Base-by-base conservation (phyloP, 2,888 invertebrate species). In the Podotricha telesiphe region DNA sequence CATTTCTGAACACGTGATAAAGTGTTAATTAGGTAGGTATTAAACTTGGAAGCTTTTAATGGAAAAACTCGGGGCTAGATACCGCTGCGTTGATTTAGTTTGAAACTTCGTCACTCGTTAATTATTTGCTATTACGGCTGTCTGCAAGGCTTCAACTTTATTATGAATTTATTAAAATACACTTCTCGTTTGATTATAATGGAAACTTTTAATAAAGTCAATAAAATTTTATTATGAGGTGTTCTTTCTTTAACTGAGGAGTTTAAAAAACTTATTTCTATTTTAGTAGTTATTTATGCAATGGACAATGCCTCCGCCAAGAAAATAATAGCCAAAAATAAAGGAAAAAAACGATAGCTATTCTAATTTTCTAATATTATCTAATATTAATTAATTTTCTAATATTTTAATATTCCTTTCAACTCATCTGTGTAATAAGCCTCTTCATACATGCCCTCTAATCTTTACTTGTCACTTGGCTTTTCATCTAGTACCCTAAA, bases 51-150 rank as follows among this genome's bases (percentile, higher is more conserved):
- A 66, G 53, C 66, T 66, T 70, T 72, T 70, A 70, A 70, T 70
- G 72, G 68, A 72, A 70, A 72, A 72, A 70, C 70, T 70, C 53
- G 51, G 19, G 50, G 62, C 70, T 63, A 66, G 72, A 70, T 68
- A 66, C 62, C 65, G 70, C 68, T 67, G 68, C 67, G 70, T 72
- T 70, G 74, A 73, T 74, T 71, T 74, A 73, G 70, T 74, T 74
- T 65, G 48, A 69, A 74, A 74, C 70, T 74, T 72, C 68, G 63
- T 72, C 72, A 70, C 66, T 72, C 55, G 63, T 68, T 72, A 70
- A 72, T 72, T 72, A 68, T 66, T 65, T 72, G 58, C 70, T 72
- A 69, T 67, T 69, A 56, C 55, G 66, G 65, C 20, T 65, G 37
- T 67, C 65, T 64, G 55, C 59, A 42, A 65, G 56, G 65, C 61